Evolutionary conservation across 2,113 vertebrate genomes (phyloP), one percentile per base, ranked within the genome.

Genomic region (Amphiprion percula): DNA sequence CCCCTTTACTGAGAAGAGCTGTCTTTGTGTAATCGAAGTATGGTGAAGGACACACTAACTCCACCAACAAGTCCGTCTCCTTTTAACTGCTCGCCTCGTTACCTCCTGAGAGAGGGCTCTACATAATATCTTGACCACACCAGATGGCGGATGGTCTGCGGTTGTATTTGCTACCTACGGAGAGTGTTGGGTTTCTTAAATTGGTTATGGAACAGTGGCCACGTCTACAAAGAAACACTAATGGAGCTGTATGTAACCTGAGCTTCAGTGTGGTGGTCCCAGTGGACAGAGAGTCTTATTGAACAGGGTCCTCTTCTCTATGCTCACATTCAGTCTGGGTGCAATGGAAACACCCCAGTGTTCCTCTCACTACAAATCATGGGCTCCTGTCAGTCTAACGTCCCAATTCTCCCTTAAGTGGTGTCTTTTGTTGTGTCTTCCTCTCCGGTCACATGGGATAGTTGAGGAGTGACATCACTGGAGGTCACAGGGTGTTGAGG

Each of bases 161-260:
- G 62, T 58, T 49, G 67, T 67, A 16, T 83, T 64, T 26, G 37
- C 49, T 77, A 37, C 72, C 53, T 52, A 37, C 59, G 8, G 56
- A 46, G 50, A 56, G 86, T 79, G 75, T 94, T 82, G 73, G 74
- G 88, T 92, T 93, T 76, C 91, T 64, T 56, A 68, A 68, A 83
- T 74, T 75, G 77, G 85, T 77, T 78, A 74, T 82, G 87, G 86
- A 77, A 83, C 86, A 81, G 72, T 81, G 60, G 80, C 68, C 79
- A 50, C 70, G 24, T 90, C 86, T 89, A 75, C 44, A 77, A 47
- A 83, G 70, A 65, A 60, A 41, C 79, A 15, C 74, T 89, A 87
- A 90, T 90, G 84, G 88, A 85, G 75, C 64, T 30, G 54, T 28
- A 19, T 79, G 92, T 87, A 94, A 93, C 81, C 21, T 10, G 84